phyloP scores from a whole-genome alignment of 2,797 vertebrate genomes.

The Pyrocephalus nanus region DNA sequence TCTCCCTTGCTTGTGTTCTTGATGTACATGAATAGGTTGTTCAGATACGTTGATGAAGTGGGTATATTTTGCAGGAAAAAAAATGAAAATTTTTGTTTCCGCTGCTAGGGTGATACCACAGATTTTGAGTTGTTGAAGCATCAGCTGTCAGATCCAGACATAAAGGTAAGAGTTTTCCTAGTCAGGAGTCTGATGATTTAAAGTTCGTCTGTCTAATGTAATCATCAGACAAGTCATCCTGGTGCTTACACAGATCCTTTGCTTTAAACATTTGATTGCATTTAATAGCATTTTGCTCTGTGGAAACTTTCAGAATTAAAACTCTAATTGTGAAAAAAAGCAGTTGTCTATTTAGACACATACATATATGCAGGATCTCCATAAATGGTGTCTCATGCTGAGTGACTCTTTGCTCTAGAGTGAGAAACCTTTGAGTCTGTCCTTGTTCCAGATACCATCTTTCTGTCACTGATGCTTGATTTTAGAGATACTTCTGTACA shows the following conservation, averaged over 20 bases:
- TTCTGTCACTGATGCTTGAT: background rate
- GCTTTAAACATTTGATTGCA: background rate
- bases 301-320: background rate
- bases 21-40: background rate
- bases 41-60: fast-evolving
- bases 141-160: slow-evolving; percentile 91
- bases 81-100: background rate
- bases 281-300: background rate
- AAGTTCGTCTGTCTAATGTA: fast-evolving
- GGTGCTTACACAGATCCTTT: background rate
- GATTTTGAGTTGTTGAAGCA: slow-evolving; percentile 91
- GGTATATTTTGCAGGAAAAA: background rate
- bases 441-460: background rate
- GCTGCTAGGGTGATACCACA: slow-evolving; percentile 82
- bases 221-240: background rate
- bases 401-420: background rate
- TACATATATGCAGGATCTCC: background rate
- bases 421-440: background rate
- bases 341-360: fast-evolving
- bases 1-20: fast-evolving
- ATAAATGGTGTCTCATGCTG: background rate
- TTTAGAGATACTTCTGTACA: background rate
- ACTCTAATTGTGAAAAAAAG: background rate
- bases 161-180: slow-evolving; percentile 82
- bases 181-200: background rate